phyloP scores from a whole-genome alignment of 2,113 vertebrate species.

The Psittacula cyanocephala region DNA sequence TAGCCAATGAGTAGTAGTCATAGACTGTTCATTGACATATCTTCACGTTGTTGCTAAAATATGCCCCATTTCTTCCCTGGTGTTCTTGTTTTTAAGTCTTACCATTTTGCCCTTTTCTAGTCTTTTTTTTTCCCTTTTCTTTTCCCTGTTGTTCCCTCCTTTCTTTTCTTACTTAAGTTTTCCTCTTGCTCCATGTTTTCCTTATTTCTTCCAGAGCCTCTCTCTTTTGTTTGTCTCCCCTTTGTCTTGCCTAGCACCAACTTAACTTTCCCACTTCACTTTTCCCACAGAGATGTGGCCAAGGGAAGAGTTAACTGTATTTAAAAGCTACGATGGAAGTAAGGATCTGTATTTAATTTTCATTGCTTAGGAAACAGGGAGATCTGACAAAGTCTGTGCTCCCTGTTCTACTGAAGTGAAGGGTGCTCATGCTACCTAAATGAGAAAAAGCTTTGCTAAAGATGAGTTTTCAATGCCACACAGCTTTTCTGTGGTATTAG shows the following conservation, averaged over 20 bases:
- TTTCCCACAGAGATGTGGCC: not conserved
- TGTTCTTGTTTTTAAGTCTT: not conserved
- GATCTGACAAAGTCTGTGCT: not conserved
- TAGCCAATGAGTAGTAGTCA: not conserved
- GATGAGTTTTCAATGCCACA: not conserved
- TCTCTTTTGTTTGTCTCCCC: not conserved
- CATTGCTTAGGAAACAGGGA: not conserved
- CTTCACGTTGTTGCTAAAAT: not conserved
- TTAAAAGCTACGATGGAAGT: not conserved
- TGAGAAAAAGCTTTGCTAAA: not conserved
- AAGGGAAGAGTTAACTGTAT: not conserved
- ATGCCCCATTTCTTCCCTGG: not conserved
- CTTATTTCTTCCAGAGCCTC: not conserved
- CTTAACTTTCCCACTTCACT: not conserved
- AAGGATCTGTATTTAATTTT: not conserved
- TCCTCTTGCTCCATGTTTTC: not conserved
- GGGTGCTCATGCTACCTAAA: not conserved
- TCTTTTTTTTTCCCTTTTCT: not conserved
- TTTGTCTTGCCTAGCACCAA: not conserved
- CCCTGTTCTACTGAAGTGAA: not conserved
- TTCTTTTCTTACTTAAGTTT: not conserved
- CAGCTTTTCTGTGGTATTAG: not conserved
- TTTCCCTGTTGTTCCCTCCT: too few relatives aligned
- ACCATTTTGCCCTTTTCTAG: not conserved
- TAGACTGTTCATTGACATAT: not conserved